phyloP scores from a whole-genome alignment of 2,888 invertebrate genomes.

The Macropis europaea region DNA sequence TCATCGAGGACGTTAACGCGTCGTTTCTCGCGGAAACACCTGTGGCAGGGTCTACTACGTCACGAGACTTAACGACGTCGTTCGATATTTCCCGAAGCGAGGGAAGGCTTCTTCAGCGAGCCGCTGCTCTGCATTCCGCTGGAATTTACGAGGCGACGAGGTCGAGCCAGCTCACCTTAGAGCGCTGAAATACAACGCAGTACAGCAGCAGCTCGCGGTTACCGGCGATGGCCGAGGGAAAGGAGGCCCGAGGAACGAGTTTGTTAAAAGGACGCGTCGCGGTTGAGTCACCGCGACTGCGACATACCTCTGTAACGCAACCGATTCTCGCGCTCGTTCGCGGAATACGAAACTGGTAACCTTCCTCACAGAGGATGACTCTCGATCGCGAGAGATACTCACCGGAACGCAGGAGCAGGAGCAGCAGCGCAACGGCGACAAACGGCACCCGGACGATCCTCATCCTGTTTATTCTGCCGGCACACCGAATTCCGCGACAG shows the following conservation, averaged over 20 bases:
- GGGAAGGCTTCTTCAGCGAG: constrained; percentile 7
- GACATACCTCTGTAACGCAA: constrained; percentile 26
- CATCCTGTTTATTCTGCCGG: constrained; percentile 42
- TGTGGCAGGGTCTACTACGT: constrained; percentile 43
- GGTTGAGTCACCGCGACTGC: constrained; percentile 23
- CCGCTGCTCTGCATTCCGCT: constrained; percentile 26
- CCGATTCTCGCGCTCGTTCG: not conserved
- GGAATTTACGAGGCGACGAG: constrained; percentile 11
- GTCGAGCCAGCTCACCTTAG: no score
- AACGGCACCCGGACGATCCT: constrained; percentile 11
- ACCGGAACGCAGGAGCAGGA: constrained; percentile 39
- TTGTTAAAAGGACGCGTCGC: constrained; percentile 42
- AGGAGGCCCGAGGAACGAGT: constrained; percentile 40
- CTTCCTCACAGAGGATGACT: no score
- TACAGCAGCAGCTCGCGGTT: constrained; percentile 2
- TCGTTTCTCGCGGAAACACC: constrained; percentile 38
- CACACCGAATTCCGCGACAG: constrained; percentile 22
- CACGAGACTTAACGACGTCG: constrained; percentile 26
- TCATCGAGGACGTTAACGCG: constrained; percentile 23
- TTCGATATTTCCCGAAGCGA: constrained; percentile 34
- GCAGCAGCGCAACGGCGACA: constrained; percentile 22
- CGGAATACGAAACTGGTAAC: not conserved
- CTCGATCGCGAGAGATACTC: constrained; percentile 19
- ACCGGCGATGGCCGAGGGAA: constrained; percentile 22
- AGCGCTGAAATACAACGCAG: no score